These are phyloP conservation scores for Otolemur crassicaudatus DNA, from an alignment of 2,797 vertebrate genomes.

Conservation along the genomic window DNA sequence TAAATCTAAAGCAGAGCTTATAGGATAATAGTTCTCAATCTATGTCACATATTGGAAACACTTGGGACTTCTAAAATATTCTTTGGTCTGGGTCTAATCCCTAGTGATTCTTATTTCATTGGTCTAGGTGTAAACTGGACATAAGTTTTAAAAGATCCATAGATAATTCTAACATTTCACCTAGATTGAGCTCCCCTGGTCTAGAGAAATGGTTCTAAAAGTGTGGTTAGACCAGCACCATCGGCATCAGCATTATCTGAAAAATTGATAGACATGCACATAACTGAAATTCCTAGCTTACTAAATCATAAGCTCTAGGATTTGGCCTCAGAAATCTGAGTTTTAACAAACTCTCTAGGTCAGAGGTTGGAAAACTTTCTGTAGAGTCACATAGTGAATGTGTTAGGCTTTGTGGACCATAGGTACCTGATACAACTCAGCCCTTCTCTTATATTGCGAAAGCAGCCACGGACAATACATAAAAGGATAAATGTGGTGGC, in stretches of 20 bases:
- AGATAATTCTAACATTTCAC: neutral
- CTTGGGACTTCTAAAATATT: neutral
- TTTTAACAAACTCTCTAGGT: neutral
- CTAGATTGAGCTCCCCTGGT: neutral
- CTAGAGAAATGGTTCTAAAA: neutral
- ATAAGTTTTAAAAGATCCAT: neutral
- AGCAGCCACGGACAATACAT: neutral
- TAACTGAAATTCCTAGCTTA: neutral
- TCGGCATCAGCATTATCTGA: neutral
- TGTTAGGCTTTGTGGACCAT: neutral
- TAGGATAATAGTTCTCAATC: neutral
- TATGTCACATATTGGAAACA: neutral
- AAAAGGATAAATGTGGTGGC: neutral
- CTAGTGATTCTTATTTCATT: constrained; percentile 20
- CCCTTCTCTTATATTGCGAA: neutral
- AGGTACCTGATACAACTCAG: neutral
- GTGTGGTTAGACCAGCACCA: neutral
- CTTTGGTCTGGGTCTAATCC: neutral
- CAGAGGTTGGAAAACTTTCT: neutral
- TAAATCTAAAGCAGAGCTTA: neutral
- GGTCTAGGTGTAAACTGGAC: neutral
- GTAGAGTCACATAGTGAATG: neutral
- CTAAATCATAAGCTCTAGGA: neutral
- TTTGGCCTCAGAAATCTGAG: neutral
- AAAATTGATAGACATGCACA: neutral